Conservation (phyloP, 92 coral and sea anemone species). For the Zoanthus sociatus region DNA sequence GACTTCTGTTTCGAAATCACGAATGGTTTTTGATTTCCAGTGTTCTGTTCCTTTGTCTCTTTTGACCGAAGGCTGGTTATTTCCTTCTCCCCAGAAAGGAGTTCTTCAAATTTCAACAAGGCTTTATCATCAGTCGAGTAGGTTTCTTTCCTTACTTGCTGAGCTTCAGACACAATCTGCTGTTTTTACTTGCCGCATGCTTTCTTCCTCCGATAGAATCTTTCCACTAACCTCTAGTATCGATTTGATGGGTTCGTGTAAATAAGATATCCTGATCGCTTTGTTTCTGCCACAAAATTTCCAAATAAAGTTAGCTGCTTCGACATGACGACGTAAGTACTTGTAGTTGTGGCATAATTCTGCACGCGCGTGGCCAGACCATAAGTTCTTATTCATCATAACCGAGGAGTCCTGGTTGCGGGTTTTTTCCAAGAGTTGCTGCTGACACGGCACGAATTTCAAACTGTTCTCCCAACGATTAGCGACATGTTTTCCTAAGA, state of each 20-base stretch:
- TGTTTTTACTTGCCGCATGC: constrained; percentile 41
- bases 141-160: constrained; percentile 33
- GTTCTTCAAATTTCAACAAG: constrained; percentile 39
- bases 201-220: constrained; percentile 40
- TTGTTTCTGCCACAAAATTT: constrained; percentile 28
- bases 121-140: constrained; percentile 35
- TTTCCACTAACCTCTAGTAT: constrained; percentile 36
- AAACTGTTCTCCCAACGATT: constrained; percentile 27
- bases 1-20: constrained; percentile 41
- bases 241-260: constrained; percentile 34
- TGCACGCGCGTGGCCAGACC: constrained; percentile 41
- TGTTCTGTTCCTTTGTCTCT: constrained; percentile 38
- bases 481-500: constrained; percentile 25
- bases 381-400: constrained; percentile 29
- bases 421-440: constrained; percentile 33
- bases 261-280: constrained; percentile 37
- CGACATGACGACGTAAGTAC: constrained; percentile 36
- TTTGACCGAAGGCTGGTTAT: constrained; percentile 45
- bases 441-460: constrained; percentile 36
- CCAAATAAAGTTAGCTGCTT: constrained; percentile 36
- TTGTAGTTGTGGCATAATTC: constrained; percentile 26
- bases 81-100: constrained; percentile 35
- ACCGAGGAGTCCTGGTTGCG: constrained; percentile 37
- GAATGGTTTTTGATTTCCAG: constrained; percentile 35
- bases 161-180: constrained; percentile 49